Evolutionary conservation across 2,888 invertebrate species (phyloP).

Genomic region (Volucella inflata): DNA sequence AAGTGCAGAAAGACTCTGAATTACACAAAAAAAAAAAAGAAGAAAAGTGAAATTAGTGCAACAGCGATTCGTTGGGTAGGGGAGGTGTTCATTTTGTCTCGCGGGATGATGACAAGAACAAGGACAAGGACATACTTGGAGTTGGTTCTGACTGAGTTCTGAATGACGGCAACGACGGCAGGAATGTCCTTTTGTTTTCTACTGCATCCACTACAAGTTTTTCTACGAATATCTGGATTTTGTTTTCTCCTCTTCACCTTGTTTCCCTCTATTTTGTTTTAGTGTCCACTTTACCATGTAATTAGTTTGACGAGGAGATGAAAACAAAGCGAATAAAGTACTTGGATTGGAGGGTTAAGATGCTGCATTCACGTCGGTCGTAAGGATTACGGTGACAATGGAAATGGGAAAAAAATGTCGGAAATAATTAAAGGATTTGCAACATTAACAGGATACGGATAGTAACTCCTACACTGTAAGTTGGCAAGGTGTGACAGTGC

Average conservation of each 20-base stretch:
- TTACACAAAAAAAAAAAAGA: background rate
- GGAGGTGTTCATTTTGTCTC: conserved; percentile 59
- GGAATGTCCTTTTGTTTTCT: conserved; percentile 67
- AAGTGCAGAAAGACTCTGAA: conserved; percentile 43
- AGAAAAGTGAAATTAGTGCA: conserved; percentile 47
- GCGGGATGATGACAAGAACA: conserved; percentile 58
- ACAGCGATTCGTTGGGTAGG: conserved; percentile 21
- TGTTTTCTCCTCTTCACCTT: conserved; percentile 36
- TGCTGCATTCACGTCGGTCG: background rate
- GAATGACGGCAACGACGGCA: conserved; percentile 47
- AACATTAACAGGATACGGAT: conserved; percentile 10
- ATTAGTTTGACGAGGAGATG: conserved; percentile 68
- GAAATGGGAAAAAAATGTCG: background rate
- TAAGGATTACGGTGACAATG: conserved; percentile 52
- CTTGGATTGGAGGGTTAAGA: conserved; percentile 40
- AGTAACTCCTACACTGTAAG: background rate
- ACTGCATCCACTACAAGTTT: conserved; percentile 59
- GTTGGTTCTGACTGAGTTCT: conserved; percentile 62
- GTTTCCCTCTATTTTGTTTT: conserved; percentile 9
- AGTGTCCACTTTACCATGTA: conserved; percentile 68
- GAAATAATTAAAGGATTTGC: conserved; percentile 62
- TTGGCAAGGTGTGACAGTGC: too few species aligned
- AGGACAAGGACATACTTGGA: conserved; percentile 67
- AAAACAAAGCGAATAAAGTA: conserved; percentile 36
- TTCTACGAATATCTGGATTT: conserved; percentile 8